Base-by-base conservation (phyloP, 2,888 invertebrate species). In the Teleiodes luculella region DNA sequence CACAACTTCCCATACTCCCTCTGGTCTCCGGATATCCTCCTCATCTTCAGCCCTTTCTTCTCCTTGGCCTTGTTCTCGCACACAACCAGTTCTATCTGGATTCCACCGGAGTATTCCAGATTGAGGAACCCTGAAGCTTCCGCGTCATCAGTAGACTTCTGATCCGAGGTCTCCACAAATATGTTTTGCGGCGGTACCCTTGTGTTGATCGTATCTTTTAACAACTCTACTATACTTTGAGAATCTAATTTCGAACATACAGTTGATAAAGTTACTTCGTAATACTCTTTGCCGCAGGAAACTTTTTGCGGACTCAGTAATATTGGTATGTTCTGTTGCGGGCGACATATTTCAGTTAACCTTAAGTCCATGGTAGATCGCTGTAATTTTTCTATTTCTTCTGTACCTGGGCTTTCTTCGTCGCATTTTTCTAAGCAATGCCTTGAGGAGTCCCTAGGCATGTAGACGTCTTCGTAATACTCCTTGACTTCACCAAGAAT, bases 1-100 rank as follows among this genome's bases (percentile, higher is more conserved):
- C 97, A 97, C 37, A 97, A 90, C 78, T 96, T 95, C 59, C 95
- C 95, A 74, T 96, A 97, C 74, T 96, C 95, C 65, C 94, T 90
- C 80, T 95, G 95, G 80, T 97, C 97, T 4, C 97, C 97, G 0
- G 96, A 96, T 67, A 97, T 95, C 71, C 96, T 88, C 53, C 96
- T 87, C 93, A 97, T 92, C 67, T 96, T 96, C 66, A 97, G 91
- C 6, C 96, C 96, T 66, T 95, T 96, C 49, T 92, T 93, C 70
- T 94, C 94, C 71, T 93, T 91, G 37, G 90, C 86, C 68, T 94
- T 92, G 60, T 94, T 93, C 67, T 95, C 94, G 69, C 93, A 94
- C 8, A 97, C 93, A 65, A 95, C 93, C 68, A 97, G 80, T 70
- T 96, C 96, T 31, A 97, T 96, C 80, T 96, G 96, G 61, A 97